Evolutionary conservation across 2,888 invertebrate genomes (phyloP).

Genomic region (Amaurobius ferox): DNA sequence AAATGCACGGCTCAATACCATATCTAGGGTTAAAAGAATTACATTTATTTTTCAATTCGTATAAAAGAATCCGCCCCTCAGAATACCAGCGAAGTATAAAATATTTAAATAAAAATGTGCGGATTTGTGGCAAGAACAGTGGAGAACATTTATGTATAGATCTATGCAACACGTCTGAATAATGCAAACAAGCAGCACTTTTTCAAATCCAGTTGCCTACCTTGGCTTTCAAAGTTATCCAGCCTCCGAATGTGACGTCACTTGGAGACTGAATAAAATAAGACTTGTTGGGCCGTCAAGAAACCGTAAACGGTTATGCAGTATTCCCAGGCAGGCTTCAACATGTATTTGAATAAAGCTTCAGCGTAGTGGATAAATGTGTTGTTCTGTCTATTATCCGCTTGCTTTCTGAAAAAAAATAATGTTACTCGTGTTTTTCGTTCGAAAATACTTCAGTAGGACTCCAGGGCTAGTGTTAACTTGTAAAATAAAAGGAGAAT

Average conservation of each 20-base stretch:
- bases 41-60: no score
- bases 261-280: slow-evolving; percentile 23
- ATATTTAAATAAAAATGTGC: background rate
- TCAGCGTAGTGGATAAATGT: slow-evolving; percentile 28
- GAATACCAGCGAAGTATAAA: background rate
- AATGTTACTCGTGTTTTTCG: background rate
- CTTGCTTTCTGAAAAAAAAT: no score
- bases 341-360: slow-evolving; percentile 37
- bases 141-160: background rate
- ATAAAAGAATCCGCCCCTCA: no score
- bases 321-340: slow-evolving; percentile 29
- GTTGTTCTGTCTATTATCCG: slow-evolving; percentile 28
- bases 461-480: background rate
- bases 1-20: no score
- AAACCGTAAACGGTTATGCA: slow-evolving; percentile 23
- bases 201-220: background rate
- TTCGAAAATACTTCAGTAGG: background rate
- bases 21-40: no score
- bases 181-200: background rate
- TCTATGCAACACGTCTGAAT: background rate
- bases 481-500: background rate
- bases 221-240: background rate
- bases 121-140: background rate
- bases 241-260: background rate
- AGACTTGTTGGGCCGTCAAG: slow-evolving; percentile 47